Percentiles rank a stretch among this genome's conserved stretches.
These are phyloP conservation scores for Chromoteleia sp. DNA, from an alignment of 2,888 invertebrate species.

Conservation along the genomic window DNA sequence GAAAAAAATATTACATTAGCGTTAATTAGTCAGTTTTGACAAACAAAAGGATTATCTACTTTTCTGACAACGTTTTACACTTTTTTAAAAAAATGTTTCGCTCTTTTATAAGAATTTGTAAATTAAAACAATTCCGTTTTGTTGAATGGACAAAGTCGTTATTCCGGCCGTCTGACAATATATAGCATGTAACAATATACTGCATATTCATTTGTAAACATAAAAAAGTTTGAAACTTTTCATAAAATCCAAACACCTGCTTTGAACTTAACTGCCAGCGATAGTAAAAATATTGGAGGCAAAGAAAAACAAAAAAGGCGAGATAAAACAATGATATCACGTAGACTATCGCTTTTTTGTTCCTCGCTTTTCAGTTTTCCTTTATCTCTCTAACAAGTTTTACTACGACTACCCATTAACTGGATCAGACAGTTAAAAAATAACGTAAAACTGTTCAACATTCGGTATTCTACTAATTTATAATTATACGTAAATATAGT, in stretches of 20 bases:
- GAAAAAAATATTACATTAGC: too few species aligned
- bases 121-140: too few species aligned
- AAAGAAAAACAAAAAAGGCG: conserved; percentile 1
- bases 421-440: conserved; percentile 7
- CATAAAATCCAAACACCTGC: not conserved
- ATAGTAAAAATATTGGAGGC: conserved; percentile 24
- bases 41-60: too few species aligned
- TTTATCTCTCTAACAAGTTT: conserved; percentile 4
- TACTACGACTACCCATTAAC: conserved; percentile 11
- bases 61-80: too few species aligned
- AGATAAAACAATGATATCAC: conserved; percentile 7
- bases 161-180: too few species aligned
- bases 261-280: not conserved
- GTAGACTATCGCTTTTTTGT: not conserved
- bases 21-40: too few species aligned
- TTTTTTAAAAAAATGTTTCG: too few species aligned
- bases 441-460: not conserved
- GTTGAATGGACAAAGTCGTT: too few species aligned
- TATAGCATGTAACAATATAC: too few species aligned
- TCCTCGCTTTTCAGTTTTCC: not conserved
- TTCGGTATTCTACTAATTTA: too few species aligned
- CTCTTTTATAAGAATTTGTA: too few species aligned
- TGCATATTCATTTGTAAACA: not conserved
- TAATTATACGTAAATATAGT: too few species aligned
- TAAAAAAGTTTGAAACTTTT: not conserved